These are phyloP conservation scores for Mythimna ferrago DNA, from an alignment of 2,888 invertebrate genomes.

Conservation along the genomic window DNA sequence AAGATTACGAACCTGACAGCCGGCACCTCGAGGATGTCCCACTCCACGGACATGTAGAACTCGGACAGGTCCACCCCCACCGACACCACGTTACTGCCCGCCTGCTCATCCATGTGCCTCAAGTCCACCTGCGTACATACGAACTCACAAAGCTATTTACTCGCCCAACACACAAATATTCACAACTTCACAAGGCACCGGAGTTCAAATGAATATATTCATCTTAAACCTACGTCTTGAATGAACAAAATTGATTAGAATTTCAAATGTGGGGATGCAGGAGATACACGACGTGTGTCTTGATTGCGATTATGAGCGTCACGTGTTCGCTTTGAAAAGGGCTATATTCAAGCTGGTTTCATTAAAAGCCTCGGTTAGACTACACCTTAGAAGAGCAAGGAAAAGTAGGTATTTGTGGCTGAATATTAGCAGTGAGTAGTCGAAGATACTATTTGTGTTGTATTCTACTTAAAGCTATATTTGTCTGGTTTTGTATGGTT, in stretches of 20 bases:
- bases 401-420: constrained; percentile 1
- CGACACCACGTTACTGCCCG: constrained; percentile 96
- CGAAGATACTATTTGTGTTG: constrained; percentile 11
- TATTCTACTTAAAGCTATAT: constrained; percentile 26
- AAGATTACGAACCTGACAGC: constrained; percentile 93
- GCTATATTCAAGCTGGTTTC: constrained; percentile 35
- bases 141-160: constrained; percentile 68
- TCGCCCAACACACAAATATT: constrained; percentile 34
- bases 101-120: constrained; percentile 97
- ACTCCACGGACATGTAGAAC: constrained; percentile 99
- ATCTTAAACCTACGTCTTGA: constrained; percentile 47
- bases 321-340: constrained; percentile 31
- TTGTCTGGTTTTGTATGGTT: constrained; percentile 35
- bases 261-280: constrained; percentile 47
- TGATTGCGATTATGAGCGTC: constrained; percentile 49
- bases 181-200: constrained; percentile 57
- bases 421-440: constrained; percentile 2
- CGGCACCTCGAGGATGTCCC: constrained; percentile 99
- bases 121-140: constrained; percentile 94
- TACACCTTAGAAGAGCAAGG: constrained; percentile 19
- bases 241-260: constrained; percentile 54
- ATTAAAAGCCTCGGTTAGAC: constrained; percentile 11
- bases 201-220: constrained; percentile 57
- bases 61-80: constrained; percentile 99
- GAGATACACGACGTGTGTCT: constrained; percentile 35